phyloP scores from a whole-genome alignment of 1,140 invertebrate species.

The Brevipalpus yothersi region DNA sequence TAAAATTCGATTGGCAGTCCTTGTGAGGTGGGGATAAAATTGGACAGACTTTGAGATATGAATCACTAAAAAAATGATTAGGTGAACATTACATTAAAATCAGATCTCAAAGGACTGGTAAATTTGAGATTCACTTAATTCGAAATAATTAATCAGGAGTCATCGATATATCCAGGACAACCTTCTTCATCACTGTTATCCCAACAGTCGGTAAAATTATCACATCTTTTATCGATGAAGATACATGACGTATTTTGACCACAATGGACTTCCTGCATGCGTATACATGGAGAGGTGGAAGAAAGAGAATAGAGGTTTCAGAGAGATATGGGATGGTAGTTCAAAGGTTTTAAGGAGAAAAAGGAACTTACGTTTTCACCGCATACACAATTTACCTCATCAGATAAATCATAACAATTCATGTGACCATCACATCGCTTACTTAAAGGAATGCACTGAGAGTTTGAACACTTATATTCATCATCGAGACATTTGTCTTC shows the following conservation, averaged over 20 bases:
- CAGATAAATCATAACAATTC: conserved; percentile 50
- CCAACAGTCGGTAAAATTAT: conserved; percentile 42
- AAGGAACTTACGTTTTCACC: conserved; percentile 31
- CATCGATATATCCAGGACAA: background rate
- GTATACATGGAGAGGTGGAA: conserved; percentile 27
- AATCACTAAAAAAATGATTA: no score
- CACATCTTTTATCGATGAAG: conserved; percentile 39
- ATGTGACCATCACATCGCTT: conserved; percentile 47
- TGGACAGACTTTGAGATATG: no score
- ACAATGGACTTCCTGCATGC: conserved; percentile 38
- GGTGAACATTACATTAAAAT: no score
- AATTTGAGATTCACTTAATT: no score
- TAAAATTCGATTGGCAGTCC: no score
- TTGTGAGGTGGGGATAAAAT: no score
- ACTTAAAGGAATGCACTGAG: conserved; percentile 31
- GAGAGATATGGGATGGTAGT: no score
- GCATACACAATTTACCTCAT: conserved; percentile 28
- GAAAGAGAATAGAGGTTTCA: no score
- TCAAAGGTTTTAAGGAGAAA: conserved; percentile 32
- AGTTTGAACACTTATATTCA: conserved; percentile 30
- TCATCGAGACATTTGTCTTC: conserved; percentile 24
- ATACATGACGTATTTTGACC: conserved; percentile 47
- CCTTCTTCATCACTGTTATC: conserved; percentile 48
- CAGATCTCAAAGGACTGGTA: no score
- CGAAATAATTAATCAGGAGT: no score